Percentiles rank a stretch among this genome's conserved stretches.
phyloP scores from a whole-genome alignment of 2,888 invertebrate genomes.

The Phytoseiulus persimilis region DNA sequence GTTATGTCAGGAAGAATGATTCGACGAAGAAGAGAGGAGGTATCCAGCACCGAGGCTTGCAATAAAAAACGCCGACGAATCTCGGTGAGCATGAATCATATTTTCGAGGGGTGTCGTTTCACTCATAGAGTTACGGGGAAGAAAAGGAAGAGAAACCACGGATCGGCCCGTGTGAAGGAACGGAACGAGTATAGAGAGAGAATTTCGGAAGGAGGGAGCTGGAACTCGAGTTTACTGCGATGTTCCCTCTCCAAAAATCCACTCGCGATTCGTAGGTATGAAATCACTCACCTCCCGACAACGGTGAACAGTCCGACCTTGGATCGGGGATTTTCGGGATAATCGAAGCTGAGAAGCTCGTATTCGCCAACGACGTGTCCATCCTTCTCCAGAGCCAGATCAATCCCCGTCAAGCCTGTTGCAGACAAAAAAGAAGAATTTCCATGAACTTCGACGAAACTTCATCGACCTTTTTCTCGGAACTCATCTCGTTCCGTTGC shows the following conservation, averaged over 20 bases:
- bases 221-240: no score
- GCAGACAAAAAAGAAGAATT: conserved; percentile 30
- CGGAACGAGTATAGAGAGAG: no score
- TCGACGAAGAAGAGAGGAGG: neutral
- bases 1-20: conserved; percentile 24
- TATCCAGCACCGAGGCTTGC: neutral
- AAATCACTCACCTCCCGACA: neutral
- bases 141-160: no score
- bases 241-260: no score
- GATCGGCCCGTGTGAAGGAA: no score
- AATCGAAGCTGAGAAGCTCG: conserved; percentile 44
- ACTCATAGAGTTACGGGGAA: no score
- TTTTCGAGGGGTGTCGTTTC: no score
- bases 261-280: no score
- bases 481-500: no score
- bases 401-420: conserved; percentile 84
- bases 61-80: neutral
- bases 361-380: conserved; percentile 97
- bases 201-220: no score
- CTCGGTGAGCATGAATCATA: neutral
- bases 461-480: neutral
- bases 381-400: conserved; percentile 77
- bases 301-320: conserved; percentile 12
- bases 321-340: neutral
- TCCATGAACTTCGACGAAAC: neutral